phyloP scores from a whole-genome alignment of 2,888 invertebrate species.

The Stegophylla sp. region DNA sequence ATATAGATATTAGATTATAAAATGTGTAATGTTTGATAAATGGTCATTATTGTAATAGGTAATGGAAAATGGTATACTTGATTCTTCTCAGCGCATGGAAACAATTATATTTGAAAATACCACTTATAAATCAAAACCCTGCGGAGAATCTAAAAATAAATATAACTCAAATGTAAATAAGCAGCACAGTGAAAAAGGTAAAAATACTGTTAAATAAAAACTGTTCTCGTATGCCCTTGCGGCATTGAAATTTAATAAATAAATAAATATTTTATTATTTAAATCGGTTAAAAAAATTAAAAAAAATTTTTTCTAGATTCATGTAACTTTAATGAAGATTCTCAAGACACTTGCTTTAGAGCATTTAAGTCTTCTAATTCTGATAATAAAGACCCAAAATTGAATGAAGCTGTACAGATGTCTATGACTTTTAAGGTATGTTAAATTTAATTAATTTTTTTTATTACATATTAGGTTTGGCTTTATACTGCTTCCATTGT shows the following conservation, averaged over 20 bases:
- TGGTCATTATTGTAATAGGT: constrained; percentile 31
- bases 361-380: constrained; percentile 45
- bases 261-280: background rate
- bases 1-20: background rate
- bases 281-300: background rate
- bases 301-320: constrained; percentile 18
- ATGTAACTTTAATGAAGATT: constrained; percentile 50
- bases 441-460: background rate
- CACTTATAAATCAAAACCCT: constrained; percentile 48
- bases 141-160: constrained; percentile 56
- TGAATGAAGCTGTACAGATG: constrained; percentile 55
- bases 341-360: constrained; percentile 53
- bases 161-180: constrained; percentile 53
- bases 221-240: no score
- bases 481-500: no score
- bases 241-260: no score
- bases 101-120: constrained; percentile 57
- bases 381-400: constrained; percentile 46
- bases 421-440: constrained; percentile 45
- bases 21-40: background rate
- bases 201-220: no score
- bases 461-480: no score
- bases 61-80: constrained; percentile 55
- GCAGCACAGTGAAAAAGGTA: constrained; percentile 50
- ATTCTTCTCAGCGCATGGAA: constrained; percentile 52